Evolutionary conservation across 2,113 vertebrate genomes (phyloP).

Genomic region (Xenus cinereus): DNA sequence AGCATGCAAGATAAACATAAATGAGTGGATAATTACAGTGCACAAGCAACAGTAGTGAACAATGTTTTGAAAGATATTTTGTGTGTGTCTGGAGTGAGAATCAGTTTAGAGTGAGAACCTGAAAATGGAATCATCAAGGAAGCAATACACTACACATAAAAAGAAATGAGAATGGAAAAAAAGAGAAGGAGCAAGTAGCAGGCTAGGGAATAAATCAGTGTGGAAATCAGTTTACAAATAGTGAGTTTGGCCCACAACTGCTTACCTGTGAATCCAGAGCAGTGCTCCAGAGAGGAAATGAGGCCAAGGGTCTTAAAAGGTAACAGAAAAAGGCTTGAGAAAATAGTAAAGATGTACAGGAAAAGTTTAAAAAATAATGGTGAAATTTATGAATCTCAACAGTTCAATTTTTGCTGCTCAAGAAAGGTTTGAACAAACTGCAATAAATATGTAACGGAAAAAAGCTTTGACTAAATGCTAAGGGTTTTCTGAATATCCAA

Average conservation of each 20-base stretch:
- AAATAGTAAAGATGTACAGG: background rate
- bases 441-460: background rate
- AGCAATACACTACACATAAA: background rate
- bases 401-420: background rate
- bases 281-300: background rate
- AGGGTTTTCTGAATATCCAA: background rate
- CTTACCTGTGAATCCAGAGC: background rate
- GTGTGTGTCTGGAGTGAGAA: background rate
- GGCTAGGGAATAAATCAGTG: background rate
- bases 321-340: background rate
- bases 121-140: background rate
- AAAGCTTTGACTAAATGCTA: background rate
- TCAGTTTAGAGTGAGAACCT: background rate
- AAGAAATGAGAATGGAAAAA: background rate
- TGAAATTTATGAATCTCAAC: background rate
- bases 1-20: background rate
- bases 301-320: background rate
- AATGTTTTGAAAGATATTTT: background rate
- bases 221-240: background rate
- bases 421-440: background rate
- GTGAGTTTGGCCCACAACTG: rapidly evolving
- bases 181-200: background rate
- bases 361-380: background rate
- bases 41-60: background rate
- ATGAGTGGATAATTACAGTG: background rate